These are phyloP conservation scores for Anguilla marmorata DNA, from an alignment of 2,797 vertebrate genomes.

Conservation along the genomic window DNA sequence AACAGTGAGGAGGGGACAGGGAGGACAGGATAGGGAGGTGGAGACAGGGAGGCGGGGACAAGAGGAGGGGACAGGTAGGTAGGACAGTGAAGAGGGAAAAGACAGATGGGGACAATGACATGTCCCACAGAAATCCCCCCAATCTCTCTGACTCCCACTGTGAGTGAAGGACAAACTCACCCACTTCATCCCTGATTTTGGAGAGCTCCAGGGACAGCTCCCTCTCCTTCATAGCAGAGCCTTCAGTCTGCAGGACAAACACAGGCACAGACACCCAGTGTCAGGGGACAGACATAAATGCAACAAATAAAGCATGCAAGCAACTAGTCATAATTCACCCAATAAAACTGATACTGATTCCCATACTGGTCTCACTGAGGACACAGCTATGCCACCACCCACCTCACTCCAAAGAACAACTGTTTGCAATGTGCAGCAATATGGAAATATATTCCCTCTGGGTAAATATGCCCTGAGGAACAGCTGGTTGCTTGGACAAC, in stretches of 20 bases:
- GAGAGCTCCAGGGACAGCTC: constrained; percentile 82
- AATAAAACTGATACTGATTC: not conserved
- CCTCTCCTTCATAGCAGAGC: constrained; percentile 79
- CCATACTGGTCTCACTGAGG: not conserved
- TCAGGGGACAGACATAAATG: not conserved
- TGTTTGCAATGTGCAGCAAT: not conserved
- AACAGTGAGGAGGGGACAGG: no score
- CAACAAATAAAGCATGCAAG: not conserved
- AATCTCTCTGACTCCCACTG: not conserved
- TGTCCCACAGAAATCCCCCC: no score
- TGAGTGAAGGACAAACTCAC: constrained; percentile 71
- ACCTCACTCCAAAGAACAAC: not conserved
- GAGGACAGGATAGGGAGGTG: no score
- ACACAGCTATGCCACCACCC: not conserved
- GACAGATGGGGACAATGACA: not conserved
- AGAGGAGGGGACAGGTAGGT: not conserved
- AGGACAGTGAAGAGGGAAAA: not conserved
- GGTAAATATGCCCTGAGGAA: not conserved
- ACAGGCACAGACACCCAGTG: not conserved
- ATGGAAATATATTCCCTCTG: not conserved
- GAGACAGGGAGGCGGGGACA: not conserved
- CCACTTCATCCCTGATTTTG: constrained; percentile 87
- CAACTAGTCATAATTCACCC: not conserved
- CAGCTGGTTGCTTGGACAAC: not conserved
- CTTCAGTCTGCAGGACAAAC: constrained; percentile 79